These are phyloP conservation scores for Paraplagusia blochii DNA, from an alignment of 2,113 vertebrate species.

Conservation along the genomic window DNA sequence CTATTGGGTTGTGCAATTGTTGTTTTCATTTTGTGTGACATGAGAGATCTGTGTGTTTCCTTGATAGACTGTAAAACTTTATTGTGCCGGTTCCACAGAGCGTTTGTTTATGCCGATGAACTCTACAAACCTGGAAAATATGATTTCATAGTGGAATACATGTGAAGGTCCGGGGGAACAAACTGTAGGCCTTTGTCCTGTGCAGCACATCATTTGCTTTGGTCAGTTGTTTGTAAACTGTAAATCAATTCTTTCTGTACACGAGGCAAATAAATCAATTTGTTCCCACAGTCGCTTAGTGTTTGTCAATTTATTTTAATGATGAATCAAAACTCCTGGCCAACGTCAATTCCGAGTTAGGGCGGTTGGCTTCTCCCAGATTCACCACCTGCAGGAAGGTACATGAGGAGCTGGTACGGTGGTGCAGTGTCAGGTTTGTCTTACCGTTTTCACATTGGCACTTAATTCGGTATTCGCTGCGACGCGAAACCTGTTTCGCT, in stretches of 20 bases:
- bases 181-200: constrained; percentile 52
- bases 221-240: constrained; percentile 71
- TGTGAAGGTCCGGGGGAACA: constrained; percentile 19
- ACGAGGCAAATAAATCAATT: constrained; percentile 70
- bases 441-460: too few species aligned
- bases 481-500: too few species aligned
- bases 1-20: constrained; percentile 59
- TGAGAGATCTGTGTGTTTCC: constrained; percentile 26
- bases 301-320: constrained; percentile 9
- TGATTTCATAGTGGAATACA: constrained; percentile 5
- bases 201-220: constrained; percentile 50
- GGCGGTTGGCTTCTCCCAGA: too few species aligned
- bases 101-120: constrained; percentile 5
- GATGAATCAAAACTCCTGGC: not conserved
- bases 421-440: too few species aligned
- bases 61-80: constrained; percentile 40
- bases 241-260: constrained; percentile 69
- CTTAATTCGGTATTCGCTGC: too few species aligned
- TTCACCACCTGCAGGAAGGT: too few species aligned
- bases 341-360: too few species aligned
- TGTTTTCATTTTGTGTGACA: constrained; percentile 35
- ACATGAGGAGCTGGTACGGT: too few species aligned
- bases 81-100: constrained; percentile 19
- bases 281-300: constrained; percentile 51
- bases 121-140: not conserved